phyloP scores from a whole-genome alignment of 1,140 invertebrate genomes.

The Proales similis region DNA sequence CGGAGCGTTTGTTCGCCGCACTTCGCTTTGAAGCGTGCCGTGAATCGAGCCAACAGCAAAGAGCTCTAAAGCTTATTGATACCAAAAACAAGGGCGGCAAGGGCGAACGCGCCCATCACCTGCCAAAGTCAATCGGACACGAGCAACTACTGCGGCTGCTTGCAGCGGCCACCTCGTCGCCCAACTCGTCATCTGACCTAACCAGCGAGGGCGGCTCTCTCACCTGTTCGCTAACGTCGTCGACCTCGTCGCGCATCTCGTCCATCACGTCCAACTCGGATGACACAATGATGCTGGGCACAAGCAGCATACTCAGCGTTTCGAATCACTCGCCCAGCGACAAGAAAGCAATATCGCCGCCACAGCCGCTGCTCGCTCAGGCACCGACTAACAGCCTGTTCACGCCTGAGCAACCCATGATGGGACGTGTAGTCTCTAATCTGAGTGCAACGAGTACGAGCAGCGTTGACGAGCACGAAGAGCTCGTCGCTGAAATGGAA shows the following conservation, averaged over 20 bases:
- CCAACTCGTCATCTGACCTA: too few species aligned
- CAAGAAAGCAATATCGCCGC: background rate
- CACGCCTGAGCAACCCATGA: background rate
- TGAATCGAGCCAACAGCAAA: too few species aligned
- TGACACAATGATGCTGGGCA: background rate
- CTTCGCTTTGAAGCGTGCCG: too few species aligned
- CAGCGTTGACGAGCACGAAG: constrained; percentile 5
- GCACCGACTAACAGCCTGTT: background rate
- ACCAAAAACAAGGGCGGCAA: background rate
- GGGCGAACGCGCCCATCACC: too few species aligned
- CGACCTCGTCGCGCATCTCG: constrained; percentile 25
- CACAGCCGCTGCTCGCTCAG: background rate
- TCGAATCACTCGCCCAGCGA: background rate
- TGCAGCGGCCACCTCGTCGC: constrained; percentile 15
- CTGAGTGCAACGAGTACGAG: background rate
- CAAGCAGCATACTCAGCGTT: background rate
- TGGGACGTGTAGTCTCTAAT: background rate
- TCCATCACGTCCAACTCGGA: constrained; percentile 9
- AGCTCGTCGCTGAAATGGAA: constrained; percentile 32
- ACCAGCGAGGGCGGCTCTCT: too few species aligned
- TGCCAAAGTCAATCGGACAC: too few species aligned
- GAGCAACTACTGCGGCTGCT: background rate
- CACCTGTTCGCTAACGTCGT: constrained; percentile 18
- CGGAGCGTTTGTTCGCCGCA: too few species aligned
- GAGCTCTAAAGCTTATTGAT: background rate